A percentile compares a stretch with the other conserved stretches of the same genome.
Conservation (phyloP, 1,140 invertebrate species). For the Caenorhabditis remanei region DNA sequence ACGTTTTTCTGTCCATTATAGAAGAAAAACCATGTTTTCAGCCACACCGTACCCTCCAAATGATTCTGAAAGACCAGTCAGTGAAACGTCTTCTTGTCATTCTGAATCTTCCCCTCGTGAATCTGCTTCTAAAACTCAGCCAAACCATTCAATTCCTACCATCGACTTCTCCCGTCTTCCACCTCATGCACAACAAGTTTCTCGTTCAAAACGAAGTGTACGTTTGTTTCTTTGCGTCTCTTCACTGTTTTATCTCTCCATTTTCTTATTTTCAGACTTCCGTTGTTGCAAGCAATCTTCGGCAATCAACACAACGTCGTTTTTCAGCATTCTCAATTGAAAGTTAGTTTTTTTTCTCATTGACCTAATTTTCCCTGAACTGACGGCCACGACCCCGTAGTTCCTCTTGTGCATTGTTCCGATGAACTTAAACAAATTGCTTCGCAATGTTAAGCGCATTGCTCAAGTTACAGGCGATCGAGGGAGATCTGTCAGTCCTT, state of each 20-base stretch:
- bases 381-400: not conserved
- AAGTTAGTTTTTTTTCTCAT: conserved; percentile 8
- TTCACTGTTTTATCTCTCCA: not conserved
- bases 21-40: not conserved
- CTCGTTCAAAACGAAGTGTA: conserved; percentile 28
- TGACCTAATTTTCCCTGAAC: not conserved
- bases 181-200: not conserved
- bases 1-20: not conserved
- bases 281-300: not conserved
- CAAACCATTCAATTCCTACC: conserved; percentile 2
- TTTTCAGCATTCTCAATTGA: conserved; percentile 22
- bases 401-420: not conserved
- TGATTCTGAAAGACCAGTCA: conserved; percentile 15
- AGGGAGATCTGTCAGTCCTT: conserved; percentile 24
- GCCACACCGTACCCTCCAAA: conserved; percentile 34
- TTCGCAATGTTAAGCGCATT: conserved; percentile 30
- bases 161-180: conserved; percentile 18
- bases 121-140: not conserved
- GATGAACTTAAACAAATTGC: conserved; percentile 9
- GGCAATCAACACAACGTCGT: conserved; percentile 11
- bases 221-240: conserved; percentile 22
- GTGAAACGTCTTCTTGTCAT: not conserved
- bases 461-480: conserved; percentile 45
- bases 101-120: conserved; percentile 15
- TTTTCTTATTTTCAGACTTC: conserved; percentile 23